phyloP scores from a whole-genome alignment of 2,797 vertebrate species.

The Phrynocephalus guinanensis region DNA sequence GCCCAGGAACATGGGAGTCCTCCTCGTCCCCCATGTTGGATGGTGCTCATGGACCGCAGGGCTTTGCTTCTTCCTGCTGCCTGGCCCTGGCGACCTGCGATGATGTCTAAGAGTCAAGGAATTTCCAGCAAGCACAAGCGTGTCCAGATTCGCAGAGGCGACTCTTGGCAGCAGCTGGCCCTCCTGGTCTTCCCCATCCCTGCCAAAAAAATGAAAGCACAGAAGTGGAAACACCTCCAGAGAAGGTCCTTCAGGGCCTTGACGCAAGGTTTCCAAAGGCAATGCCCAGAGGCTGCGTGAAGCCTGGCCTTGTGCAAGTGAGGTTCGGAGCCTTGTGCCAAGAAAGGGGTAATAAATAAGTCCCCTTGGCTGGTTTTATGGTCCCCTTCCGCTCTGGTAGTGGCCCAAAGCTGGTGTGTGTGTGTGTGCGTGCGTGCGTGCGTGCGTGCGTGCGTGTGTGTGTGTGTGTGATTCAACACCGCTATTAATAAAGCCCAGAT shows the following conservation, averaged over 20 bases:
- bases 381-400: constrained; percentile 39
- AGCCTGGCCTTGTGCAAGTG: constrained; percentile 22
- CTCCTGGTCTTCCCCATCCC: too few species aligned
- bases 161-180: too few species aligned
- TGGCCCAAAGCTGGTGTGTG: constrained; percentile 11
- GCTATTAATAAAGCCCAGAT: constrained; percentile 69
- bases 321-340: not conserved
- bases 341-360: constrained; percentile 42
- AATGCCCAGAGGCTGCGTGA: constrained; percentile 27
- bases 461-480: constrained; percentile 48
- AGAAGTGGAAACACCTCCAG: not conserved
- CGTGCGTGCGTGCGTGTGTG: too few species aligned
- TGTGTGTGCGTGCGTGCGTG: too few species aligned
- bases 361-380: constrained; percentile 13
- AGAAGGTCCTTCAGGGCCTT: not conserved
- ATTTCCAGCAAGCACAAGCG: not conserved
- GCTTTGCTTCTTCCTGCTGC: too few species aligned
- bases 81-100: too few species aligned
- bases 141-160: not conserved
- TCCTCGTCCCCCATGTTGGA: too few species aligned
- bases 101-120: not conserved
- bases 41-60: too few species aligned
- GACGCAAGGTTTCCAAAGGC: constrained; percentile 45
- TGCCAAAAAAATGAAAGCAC: too few species aligned
- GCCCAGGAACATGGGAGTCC: too few species aligned